Conservation (phyloP, 2,797 vertebrate genomes). For the Chromobotia macracanthus region DNA sequence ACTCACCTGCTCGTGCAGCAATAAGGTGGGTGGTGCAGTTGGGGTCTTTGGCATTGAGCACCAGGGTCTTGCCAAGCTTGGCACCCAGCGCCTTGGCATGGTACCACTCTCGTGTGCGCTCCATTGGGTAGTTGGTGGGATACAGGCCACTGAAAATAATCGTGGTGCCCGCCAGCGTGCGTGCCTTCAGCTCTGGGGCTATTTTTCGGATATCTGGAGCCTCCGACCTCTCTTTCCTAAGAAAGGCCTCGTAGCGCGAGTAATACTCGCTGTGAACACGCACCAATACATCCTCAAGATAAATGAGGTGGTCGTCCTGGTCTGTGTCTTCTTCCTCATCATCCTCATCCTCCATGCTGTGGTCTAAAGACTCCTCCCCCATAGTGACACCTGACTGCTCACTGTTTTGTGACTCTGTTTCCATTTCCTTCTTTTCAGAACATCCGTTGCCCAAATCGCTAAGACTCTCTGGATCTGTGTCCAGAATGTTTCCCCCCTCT, state of each 20-base stretch:
- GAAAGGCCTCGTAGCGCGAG: constrained; percentile 83
- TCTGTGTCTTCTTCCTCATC: constrained; percentile 86
- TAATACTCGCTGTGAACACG: constrained; percentile 93
- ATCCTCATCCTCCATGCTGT: constrained; percentile 90
- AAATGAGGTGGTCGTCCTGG: constrained; percentile 91
- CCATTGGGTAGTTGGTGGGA: constrained; percentile 94
- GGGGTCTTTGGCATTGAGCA: constrained; percentile 82
- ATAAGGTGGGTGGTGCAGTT: constrained; percentile 89
- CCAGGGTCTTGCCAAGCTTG: constrained; percentile 83
- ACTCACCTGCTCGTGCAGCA: constrained; percentile 89
- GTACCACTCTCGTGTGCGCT: constrained; percentile 92
- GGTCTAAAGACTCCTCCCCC: constrained; percentile 92
- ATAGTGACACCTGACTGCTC: constrained; percentile 93
- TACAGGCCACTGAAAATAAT: constrained; percentile 93
- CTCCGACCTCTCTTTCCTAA: constrained; percentile 79
- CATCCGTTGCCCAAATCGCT: constrained; percentile 86
- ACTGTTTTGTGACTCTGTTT: constrained; percentile 96
- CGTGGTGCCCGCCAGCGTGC: constrained; percentile 82
- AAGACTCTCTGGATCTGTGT: constrained; percentile 78
- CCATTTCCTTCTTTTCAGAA: constrained; percentile 85
- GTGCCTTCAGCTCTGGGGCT: constrained; percentile 90
- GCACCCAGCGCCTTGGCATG: constrained; percentile 92
- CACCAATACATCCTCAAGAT: constrained; percentile 92
- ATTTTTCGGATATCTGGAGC: constrained; percentile 92
- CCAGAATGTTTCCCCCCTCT: constrained; percentile 64